Base-by-base conservation (phyloP, 2,797 vertebrate genomes). In the Thripadectes ignobilis region DNA sequence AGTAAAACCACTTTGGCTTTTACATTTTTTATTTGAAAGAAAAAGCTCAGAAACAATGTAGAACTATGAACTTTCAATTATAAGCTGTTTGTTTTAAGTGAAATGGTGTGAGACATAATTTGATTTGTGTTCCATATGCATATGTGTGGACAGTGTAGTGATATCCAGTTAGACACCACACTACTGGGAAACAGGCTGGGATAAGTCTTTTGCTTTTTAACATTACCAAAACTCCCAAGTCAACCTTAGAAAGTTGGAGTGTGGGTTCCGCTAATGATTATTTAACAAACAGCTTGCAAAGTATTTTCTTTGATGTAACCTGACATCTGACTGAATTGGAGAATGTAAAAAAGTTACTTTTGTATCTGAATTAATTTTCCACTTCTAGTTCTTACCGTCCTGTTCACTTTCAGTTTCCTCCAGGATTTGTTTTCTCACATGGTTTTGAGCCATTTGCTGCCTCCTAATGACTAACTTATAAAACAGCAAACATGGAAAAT, bases 401-500 rank as follows among this genome's bases (percentile, higher is more conserved):
- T 75, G 62, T 78, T 83, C 75, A 74, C 95, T 96, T 90, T 79
- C 65, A 91, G 80, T 97, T 96, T 96, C 89, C 72, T 86, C 26
- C 68, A 85, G 78, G 68, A 68, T 88, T 96, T 94, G 65, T 95
- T 91, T 95, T 92, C 93, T 95, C 94, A 92, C 92, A 83, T 95
- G 96, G 95, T 98, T 97, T 92, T 85, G 98, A 98, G 95, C 98
- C 97, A 97, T 98, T 97, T 98, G 98, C 98, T 98, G 98, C 98
- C 98, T 98, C 98, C 98, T 98, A 98, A 98, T 97, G 98, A 96
- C 97, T 96, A 92, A 94, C 72, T 97, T 93, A 89, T 76, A 97
- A 98, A 98, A 98, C 95, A 97, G 97, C 98, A 97, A 71, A 93
- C 34, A 65, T 96, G 97, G 96, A 96, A 91, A 62, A 85, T 85